These are phyloP conservation scores for Ictalurus punctatus DNA, from an alignment of 2,113 vertebrate species.

Conservation along the genomic window DNA sequence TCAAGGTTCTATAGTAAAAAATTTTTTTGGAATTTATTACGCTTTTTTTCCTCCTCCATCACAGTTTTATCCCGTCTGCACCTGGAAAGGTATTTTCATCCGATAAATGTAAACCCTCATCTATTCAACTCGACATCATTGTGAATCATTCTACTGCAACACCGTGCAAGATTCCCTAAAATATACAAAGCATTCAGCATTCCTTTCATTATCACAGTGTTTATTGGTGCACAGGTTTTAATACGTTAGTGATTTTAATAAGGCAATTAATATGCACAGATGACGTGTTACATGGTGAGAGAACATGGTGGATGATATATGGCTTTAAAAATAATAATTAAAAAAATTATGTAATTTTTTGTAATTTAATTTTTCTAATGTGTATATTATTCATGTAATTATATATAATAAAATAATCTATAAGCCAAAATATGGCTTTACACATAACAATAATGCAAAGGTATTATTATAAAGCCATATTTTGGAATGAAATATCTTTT, in stretches of 20 bases:
- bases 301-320: not conserved
- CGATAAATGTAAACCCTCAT: conserved; percentile 28
- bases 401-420: no score
- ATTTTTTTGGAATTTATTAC: conserved; percentile 11
- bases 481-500: not conserved
- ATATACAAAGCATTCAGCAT: not conserved
- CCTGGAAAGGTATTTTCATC: conserved; percentile 15
- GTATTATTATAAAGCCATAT: not conserved
- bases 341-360: no score
- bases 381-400: no score
- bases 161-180: not conserved
- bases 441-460: no score
- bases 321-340: no score
- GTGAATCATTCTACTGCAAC: conserved; percentile 17
- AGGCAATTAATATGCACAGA: not conserved
- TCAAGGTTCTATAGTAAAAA: not conserved
- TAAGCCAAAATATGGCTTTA: no score
- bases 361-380: no score
- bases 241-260: not conserved
- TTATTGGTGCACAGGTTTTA: conserved; percentile 17
- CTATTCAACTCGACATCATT: conserved; percentile 12
- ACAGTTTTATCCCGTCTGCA: not conserved
- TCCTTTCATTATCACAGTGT: not conserved
- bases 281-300: not conserved
- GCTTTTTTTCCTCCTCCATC: not conserved